A percentile compares a stretch with the other conserved stretches of the same genome.
phyloP scores from a whole-genome alignment of 1,140 invertebrate species.

The Paraescarpia echinospica region DNA sequence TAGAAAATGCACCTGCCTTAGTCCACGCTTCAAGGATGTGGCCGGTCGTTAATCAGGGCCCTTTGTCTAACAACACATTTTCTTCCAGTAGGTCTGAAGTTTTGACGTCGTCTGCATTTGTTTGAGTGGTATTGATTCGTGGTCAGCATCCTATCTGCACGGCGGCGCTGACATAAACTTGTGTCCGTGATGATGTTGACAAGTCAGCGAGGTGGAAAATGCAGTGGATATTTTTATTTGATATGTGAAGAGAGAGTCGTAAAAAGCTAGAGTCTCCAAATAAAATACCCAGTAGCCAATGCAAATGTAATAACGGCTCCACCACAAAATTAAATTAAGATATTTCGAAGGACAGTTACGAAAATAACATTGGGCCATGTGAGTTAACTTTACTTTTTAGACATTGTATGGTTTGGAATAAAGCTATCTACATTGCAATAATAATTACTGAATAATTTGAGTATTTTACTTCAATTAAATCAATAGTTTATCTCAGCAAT shows the following conservation, averaged over 20 bases:
- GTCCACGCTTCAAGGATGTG: background rate
- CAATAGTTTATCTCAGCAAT: too few relatives aligned
- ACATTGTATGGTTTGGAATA: too few relatives aligned
- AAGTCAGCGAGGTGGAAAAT: background rate
- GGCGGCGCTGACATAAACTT: background rate
- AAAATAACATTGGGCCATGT: too few relatives aligned
- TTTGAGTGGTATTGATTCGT: constrained; percentile 1
- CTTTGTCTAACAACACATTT: background rate
- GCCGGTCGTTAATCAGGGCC: background rate
- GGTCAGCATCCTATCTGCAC: background rate
- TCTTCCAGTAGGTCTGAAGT: background rate
- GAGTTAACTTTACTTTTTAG: too few relatives aligned
- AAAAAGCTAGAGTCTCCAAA: background rate
- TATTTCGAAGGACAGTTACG: too few relatives aligned
- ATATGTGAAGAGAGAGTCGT: background rate
- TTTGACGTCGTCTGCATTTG: background rate
- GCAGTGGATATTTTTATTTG: background rate
- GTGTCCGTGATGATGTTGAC: background rate
- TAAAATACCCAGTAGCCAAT: too few relatives aligned
- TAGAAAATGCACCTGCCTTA: background rate
- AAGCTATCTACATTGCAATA: too few relatives aligned
- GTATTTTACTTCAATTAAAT: too few relatives aligned
- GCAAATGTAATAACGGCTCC: too few relatives aligned
- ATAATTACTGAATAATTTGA: too few relatives aligned
- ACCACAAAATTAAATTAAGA: too few relatives aligned